Percentiles rank a stretch among this genome's conserved stretches.
These are phyloP conservation scores for Eupristina koningsbergeri DNA, from an alignment of 1,140 invertebrate species.

Conservation along the genomic window DNA sequence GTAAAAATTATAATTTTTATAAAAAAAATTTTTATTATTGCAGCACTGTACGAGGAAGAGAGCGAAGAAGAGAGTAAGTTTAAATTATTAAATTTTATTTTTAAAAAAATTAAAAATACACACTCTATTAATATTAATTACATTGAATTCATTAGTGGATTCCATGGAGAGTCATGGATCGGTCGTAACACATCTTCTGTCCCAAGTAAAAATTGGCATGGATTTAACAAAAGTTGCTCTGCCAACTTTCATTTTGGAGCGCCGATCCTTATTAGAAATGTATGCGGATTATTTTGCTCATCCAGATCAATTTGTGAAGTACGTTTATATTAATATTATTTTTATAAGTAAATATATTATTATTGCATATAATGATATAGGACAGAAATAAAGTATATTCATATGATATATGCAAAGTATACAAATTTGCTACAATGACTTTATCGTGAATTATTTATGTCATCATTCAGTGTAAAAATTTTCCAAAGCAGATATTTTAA, in stretches of 20 bases:
- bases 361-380: no score
- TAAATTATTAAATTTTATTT: constrained; percentile 9
- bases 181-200: constrained; percentile 93
- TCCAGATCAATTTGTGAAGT: constrained; percentile 96
- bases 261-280: constrained; percentile 96
- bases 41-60: constrained; percentile 90
- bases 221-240: constrained; percentile 97
- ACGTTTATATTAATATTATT: neutral
- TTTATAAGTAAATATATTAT: neutral
- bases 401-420: no score
- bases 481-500: no score
- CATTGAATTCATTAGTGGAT: constrained; percentile 69
- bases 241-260: constrained; percentile 96
- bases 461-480: no score
- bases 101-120: neutral
- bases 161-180: constrained; percentile 95
- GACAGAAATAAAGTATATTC: no score
- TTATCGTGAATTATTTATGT: no score
- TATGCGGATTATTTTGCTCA: constrained; percentile 99
- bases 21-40: constrained; percentile 56
- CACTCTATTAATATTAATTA: constrained; percentile 15
- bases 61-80: constrained; percentile 85
- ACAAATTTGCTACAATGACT: no score
- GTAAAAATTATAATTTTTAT: neutral
- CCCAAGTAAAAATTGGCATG: constrained; percentile 98